These are phyloP conservation scores for Onychomys torridus DNA, from an alignment of 2,797 vertebrate species.

Conservation along the genomic window DNA sequence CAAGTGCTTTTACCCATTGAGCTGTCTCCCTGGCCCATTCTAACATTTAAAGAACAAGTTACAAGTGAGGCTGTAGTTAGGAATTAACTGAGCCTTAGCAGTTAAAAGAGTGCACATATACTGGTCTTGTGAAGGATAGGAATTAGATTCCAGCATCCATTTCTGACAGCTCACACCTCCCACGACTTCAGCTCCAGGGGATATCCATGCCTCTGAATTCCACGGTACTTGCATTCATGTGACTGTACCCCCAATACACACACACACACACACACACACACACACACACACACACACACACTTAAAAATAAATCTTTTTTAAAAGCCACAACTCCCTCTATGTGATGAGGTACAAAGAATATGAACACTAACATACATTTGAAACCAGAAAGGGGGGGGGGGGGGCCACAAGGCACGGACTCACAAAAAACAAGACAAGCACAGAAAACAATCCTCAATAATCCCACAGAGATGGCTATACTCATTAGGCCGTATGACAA, in stretches of 20 bases:
- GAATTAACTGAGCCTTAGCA: not conserved
- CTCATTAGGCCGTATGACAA: not conserved
- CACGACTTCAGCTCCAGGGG: not conserved
- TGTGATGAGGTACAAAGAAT: constrained; percentile 36
- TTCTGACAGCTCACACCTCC: not conserved
- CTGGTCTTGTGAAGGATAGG: not conserved
- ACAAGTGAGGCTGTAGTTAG: not conserved
- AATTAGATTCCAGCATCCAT: not conserved
- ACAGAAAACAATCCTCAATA: not conserved
- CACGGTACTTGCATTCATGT: not conserved
- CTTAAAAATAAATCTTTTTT: not conserved
- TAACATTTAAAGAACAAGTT: constrained; percentile 31
- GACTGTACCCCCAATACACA: not conserved
- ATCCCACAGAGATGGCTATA: not conserved
- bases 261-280: not conserved
- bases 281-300: not conserved
- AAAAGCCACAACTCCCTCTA: not conserved
- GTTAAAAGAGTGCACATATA: not conserved
- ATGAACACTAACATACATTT: not conserved
- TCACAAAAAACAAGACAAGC: not conserved
- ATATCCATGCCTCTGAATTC: not conserved
- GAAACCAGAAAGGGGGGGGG: not conserved
- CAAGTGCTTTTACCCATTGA: not conserved
- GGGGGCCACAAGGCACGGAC: too few species aligned
- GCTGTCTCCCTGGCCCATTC: not conserved